A percentile compares a stretch with the other conserved stretches of the same genome.
Conservation (phyloP, 1,140 invertebrate genomes). For the Vanessa tameamea region DNA sequence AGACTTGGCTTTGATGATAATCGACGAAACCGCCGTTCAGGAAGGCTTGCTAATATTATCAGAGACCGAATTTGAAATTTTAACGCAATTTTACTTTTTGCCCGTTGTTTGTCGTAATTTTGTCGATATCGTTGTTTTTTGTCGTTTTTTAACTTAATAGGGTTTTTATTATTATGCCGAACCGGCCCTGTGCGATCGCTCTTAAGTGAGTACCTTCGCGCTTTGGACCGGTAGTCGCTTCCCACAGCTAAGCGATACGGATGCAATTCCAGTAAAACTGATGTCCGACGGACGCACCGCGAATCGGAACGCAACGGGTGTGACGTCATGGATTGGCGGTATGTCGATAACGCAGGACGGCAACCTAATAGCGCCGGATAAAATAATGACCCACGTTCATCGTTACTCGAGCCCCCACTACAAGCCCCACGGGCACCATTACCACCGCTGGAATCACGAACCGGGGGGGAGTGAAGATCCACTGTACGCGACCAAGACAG, state of each 20-base stretch:
- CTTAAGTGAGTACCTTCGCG: conserved; percentile 65
- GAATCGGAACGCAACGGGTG: conserved; percentile 68
- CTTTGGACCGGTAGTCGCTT: conserved; percentile 62
- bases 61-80: conserved; percentile 45
- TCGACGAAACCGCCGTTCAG: conserved; percentile 62
- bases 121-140: conserved; percentile 68
- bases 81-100: conserved; percentile 56
- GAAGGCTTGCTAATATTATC: conserved; percentile 65
- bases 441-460: conserved; percentile 74
- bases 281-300: conserved; percentile 71
- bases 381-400: conserved; percentile 74
- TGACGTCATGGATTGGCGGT: conserved; percentile 76
- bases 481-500: conserved; percentile 74
- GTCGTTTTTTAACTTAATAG: conserved; percentile 65
- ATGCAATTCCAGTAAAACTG: conserved; percentile 80
- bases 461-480: conserved; percentile 73
- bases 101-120: conserved; percentile 71
- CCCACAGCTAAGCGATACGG: conserved; percentile 74
- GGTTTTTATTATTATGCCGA: conserved; percentile 55
- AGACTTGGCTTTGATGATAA: conserved; percentile 75
- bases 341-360: conserved; percentile 77
- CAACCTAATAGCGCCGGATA: conserved; percentile 76
- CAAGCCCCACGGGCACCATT: conserved; percentile 72
- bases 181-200: conserved; percentile 66
- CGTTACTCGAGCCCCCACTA: conserved; percentile 76